Evolutionary conservation across 2,888 invertebrate species (phyloP).

Genomic region (Rhamnusium bicolor): DNA sequence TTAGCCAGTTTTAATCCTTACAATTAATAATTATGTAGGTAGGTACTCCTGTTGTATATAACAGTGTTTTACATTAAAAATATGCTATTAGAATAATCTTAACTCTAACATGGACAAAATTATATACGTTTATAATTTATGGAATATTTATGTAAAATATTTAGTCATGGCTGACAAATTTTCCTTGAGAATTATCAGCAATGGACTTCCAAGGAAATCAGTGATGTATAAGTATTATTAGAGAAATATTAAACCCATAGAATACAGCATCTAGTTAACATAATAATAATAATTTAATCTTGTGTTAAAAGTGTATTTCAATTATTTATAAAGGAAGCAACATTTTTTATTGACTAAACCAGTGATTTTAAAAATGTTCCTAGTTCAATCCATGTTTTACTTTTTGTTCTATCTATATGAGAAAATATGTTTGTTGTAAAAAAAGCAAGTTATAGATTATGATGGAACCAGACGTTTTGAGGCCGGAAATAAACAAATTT

Average conservation of each 20-base stretch:
- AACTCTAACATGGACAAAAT: background rate
- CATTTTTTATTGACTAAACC: background rate
- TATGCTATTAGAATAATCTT: background rate
- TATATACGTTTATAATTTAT: background rate
- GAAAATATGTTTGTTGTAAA: no score
- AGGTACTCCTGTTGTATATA: no score
- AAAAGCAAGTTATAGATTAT: no score
- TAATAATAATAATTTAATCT: no score
- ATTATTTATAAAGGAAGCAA: background rate
- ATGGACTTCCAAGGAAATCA: background rate
- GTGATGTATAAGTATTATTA: background rate
- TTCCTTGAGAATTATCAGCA: conserved; percentile 2
- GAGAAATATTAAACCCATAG: background rate
- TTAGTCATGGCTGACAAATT: background rate
- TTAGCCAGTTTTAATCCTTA: no score
- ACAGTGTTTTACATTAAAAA: no score
- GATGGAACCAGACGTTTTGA: no score
- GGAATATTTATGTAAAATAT: background rate
- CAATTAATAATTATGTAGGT: no score
- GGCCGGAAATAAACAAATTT: no score
- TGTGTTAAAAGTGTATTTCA: background rate
- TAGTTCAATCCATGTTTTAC: no score
- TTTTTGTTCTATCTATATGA: background rate
- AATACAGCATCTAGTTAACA: background rate
- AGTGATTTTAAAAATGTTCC: background rate